Percentiles rank a stretch among this genome's conserved stretches.
These are phyloP conservation scores for Platycheirus albimanus DNA, from an alignment of 2,888 invertebrate species.

Conservation along the genomic window DNA sequence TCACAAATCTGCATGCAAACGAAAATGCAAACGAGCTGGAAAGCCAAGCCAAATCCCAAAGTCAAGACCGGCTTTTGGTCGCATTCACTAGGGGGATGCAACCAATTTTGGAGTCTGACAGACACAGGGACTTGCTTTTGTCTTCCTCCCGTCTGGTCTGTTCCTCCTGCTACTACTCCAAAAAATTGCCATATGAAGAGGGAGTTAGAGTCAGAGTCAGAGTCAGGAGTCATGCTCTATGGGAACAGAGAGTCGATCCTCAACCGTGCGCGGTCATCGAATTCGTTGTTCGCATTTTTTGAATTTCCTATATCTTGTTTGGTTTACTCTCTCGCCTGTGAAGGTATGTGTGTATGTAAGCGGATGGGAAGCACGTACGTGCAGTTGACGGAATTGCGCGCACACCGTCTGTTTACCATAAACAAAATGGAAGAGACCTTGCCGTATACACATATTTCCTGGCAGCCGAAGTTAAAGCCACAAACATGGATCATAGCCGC, in stretches of 20 bases:
- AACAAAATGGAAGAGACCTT: conserved; percentile 71
- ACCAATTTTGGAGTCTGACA: conserved; percentile 69
- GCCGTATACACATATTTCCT: conserved; percentile 51
- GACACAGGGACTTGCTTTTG: conserved; percentile 20
- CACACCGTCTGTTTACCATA: conserved; percentile 74
- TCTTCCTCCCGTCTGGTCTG: neutral
- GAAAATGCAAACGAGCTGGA: conserved; percentile 70
- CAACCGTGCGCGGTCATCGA: conserved; percentile 19
- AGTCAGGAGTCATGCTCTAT: conserved; percentile 56
- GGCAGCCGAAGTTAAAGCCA: conserved; percentile 11
- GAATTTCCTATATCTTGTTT: conserved; percentile 38
- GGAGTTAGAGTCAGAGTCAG: no score
- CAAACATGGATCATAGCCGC: conserved; percentile 39
- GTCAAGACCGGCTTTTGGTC: conserved; percentile 36
- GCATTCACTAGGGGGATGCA: conserved; percentile 54
- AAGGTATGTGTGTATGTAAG: no score
- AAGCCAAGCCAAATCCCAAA: conserved; percentile 30
- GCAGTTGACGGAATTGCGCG: conserved; percentile 73
- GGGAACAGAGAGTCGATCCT: conserved; percentile 53
- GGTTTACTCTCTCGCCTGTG: no score
- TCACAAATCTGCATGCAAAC: conserved; percentile 75
- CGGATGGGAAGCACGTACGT: conserved; percentile 58
- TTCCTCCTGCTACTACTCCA: conserved; percentile 43
- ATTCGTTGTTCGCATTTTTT: conserved; percentile 51
- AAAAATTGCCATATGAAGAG: conserved; percentile 33